Evolutionary conservation across 2,888 invertebrate species (phyloP), one percentile per base, ranked within the genome.

Genomic region (Brachyptera risi): DNA sequence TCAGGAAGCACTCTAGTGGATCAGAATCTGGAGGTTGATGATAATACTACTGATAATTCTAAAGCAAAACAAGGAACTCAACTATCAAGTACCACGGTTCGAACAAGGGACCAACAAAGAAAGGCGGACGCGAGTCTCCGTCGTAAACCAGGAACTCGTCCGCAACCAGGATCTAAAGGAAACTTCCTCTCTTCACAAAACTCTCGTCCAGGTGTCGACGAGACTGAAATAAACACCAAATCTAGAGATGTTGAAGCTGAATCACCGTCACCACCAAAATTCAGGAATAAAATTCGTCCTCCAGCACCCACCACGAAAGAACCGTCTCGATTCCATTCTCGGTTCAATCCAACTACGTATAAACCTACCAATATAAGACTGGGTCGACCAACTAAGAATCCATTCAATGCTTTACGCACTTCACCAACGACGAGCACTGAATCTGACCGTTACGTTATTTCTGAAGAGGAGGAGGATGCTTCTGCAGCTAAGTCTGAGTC

Each of bases 11-110:
- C 70, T 50, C 64, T 68, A 21, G 70, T 73, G 3, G 69, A 73
- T 65, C 72, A 73, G 66, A 69, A 72, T 60, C 67, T 73, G 23
- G 72, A 69, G 58, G 68, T 70, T 4, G 70, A 68, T 37, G 68
- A 70, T 17, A 21, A 23, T 7, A 24, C 59, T 7, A 58, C 63
- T 27, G 50, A 27, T 19, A 15, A 56, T n/a, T 40, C 58, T 3
- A 21, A 47, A n/a, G 27, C 54, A 13, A 63, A 38, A 23, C 31
- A 21, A 35, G 49, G 24, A 21, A 37, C 54, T 2, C 26, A 38
- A 9, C 23, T 37, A 27, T 51, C 56, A n/a, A 17, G 31, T 11
- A 61, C 56, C 24, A 59, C 56, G n/a, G 19, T 38, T n/a, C 56
- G 50, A 31, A 21, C 65, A 15, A 37, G 59, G 13, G 42, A 54